These are phyloP conservation scores for Ophion obscuratus DNA, from an alignment of 2,888 invertebrate species.

Conservation along the genomic window DNA sequence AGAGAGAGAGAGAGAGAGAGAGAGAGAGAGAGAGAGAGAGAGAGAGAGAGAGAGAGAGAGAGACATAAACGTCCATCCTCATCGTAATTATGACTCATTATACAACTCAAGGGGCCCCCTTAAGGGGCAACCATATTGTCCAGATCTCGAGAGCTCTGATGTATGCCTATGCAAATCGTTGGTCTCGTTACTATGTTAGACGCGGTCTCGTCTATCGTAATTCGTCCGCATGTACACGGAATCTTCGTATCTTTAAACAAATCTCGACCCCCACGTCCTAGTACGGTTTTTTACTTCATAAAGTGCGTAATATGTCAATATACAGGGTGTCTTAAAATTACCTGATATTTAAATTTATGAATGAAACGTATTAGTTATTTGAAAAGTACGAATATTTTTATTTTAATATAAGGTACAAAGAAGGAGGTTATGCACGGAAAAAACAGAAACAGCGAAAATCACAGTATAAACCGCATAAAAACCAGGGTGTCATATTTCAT, in stretches of 20 bases:
- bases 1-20: conserved; percentile 47
- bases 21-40: neutral
- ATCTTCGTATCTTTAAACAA: conserved; percentile 4
- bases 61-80: conserved; percentile 62
- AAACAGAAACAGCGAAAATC: too few relatives aligned
- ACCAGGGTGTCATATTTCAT: too few relatives aligned
- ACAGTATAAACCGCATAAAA: too few relatives aligned
- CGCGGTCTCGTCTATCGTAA: conserved; percentile 35
- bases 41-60: conserved; percentile 31
- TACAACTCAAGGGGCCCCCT: conserved; percentile 62
- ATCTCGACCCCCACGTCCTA: too few relatives aligned
- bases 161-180: conserved; percentile 69
- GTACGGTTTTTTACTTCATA: too few relatives aligned
- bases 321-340: too few relatives aligned
- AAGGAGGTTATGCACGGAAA: too few relatives aligned
- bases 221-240: neutral
- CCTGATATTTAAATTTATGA: too few relatives aligned
- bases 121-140: conserved; percentile 59
- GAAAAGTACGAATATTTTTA: too few relatives aligned
- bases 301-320: too few relatives aligned
- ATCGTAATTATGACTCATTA: conserved; percentile 70
- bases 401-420: too few relatives aligned
- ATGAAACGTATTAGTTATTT: too few relatives aligned
- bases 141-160: conserved; percentile 60
- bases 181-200: conserved; percentile 33